These are phyloP conservation scores for Callinectes sapidus DNA, from an alignment of 2,888 invertebrate species.

Conservation along the genomic window DNA sequence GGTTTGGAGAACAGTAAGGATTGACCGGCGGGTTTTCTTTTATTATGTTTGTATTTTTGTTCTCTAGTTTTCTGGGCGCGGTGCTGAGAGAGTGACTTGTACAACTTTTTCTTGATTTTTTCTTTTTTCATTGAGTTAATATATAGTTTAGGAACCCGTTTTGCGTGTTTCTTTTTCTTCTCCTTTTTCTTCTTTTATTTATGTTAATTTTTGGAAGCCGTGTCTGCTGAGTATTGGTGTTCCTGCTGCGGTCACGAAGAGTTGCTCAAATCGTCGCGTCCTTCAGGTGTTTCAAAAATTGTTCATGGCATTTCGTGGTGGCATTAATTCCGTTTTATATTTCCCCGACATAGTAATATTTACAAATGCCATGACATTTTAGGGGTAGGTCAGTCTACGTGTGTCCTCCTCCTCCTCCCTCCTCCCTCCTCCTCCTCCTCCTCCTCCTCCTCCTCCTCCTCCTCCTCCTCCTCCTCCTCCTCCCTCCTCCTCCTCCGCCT, in stretches of 20 bases:
- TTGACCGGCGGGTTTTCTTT: not conserved
- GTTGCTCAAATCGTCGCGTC: not conserved
- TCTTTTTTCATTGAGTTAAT: not conserved
- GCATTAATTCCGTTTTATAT: constrained; percentile 4
- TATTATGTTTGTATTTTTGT: not conserved
- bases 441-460: not conserved
- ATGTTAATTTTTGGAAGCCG: not conserved
- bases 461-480: not conserved
- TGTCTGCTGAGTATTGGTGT: not conserved
- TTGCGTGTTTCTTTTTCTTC: not conserved
- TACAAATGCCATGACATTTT: constrained; percentile 33
- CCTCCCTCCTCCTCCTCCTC: not conserved
- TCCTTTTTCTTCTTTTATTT: not conserved
- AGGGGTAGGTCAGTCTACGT: constrained; percentile 6
- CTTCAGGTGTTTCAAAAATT: constrained; percentile 14
- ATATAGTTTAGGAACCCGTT: not conserved
- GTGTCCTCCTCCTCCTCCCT: not conserved
- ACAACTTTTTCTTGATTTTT: not conserved
- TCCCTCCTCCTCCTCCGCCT: not conserved
- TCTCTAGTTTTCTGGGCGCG: not conserved
- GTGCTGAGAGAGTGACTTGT: not conserved
- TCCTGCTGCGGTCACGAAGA: not conserved
- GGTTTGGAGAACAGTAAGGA: not conserved
- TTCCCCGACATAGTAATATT: constrained; percentile 4
- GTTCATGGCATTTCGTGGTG: not conserved